phyloP scores from a whole-genome alignment of 2,888 invertebrate genomes.

The Cyrtodaria siliqua region DNA sequence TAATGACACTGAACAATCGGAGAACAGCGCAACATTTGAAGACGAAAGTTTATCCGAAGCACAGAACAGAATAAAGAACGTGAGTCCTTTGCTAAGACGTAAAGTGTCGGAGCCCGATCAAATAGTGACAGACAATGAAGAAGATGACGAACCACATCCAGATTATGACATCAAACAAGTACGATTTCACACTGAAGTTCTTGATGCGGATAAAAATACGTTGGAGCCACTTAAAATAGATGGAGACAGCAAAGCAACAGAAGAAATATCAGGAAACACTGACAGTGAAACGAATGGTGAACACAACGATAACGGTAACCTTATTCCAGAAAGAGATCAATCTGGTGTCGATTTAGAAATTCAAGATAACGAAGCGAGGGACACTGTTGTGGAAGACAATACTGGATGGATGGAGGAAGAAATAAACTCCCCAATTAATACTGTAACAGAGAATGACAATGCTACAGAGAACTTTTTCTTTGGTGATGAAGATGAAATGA shows the following conservation, averaged over 20 bases:
- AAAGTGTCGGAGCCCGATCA: background rate
- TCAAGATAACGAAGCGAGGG: background rate
- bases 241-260: background rate
- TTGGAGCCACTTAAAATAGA: slow-evolving; percentile 51
- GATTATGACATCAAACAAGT: slow-evolving; percentile 77
- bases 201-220: slow-evolving; percentile 62
- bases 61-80: background rate
- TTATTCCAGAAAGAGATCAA: background rate
- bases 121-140: background rate
- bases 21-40: no score
- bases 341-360: background rate
- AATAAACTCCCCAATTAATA: slow-evolving; percentile 8
- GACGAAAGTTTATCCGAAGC: background rate
- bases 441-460: background rate
- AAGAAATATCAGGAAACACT: background rate
- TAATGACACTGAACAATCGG: background rate
- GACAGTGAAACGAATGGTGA: background rate
- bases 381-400: background rate
- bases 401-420: slow-evolving; percentile 20
- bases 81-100: background rate
- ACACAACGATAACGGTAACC: no score
- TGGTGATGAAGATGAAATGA: slow-evolving; percentile 7
- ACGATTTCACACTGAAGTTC: slow-evolving; percentile 64
- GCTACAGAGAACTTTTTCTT: slow-evolving; percentile 5
- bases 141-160: slow-evolving; percentile 68